These are phyloP conservation scores for Anthopleura xanthogrammica DNA, from an alignment of 92 coral and sea anemone genomes.

Conservation along the genomic window DNA sequence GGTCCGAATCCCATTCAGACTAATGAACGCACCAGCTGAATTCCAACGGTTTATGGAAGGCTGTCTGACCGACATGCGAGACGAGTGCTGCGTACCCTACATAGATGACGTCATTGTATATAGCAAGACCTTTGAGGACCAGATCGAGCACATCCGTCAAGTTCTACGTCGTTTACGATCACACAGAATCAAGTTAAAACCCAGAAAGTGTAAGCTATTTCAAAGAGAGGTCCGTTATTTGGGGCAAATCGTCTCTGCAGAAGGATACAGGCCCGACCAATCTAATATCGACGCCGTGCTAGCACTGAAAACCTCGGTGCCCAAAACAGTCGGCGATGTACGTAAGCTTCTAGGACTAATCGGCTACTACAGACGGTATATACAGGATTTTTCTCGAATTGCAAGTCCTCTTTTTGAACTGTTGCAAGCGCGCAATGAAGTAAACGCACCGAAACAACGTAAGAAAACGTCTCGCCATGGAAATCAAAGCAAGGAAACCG, in stretches of 20 bases:
- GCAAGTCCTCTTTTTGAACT: constrained; percentile 64
- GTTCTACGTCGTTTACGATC: constrained; percentile 44
- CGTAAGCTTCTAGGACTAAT: constrained; percentile 64
- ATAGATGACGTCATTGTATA: constrained; percentile 56
- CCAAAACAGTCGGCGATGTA: constrained; percentile 61
- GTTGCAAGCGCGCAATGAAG: constrained; percentile 16
- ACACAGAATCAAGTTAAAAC: constrained; percentile 63
- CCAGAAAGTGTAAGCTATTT: constrained; percentile 58
- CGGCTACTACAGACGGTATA: constrained; percentile 59
- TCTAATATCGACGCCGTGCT: constrained; percentile 41
- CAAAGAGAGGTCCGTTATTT: constrained; percentile 58
- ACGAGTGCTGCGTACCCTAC: constrained; percentile 65
- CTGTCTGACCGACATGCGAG: constrained; percentile 52
- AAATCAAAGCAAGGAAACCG: not conserved
- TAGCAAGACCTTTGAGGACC: constrained; percentile 48
- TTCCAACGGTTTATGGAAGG: constrained; percentile 73
- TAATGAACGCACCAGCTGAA: constrained; percentile 64
- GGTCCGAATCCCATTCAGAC: constrained; percentile 52
- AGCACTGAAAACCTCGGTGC: constrained; percentile 41
- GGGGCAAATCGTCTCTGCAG: constrained; percentile 55
- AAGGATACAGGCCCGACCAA: constrained; percentile 61
- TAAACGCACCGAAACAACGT: constrained; percentile 8
- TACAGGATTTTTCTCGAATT: constrained; percentile 54
- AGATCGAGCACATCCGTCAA: constrained; percentile 47
- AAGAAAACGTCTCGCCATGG: constrained; percentile 24